Evolutionary conservation across 2,113 vertebrate species (phyloP).

Genomic region (Motacilla tschutschensis): DNA sequence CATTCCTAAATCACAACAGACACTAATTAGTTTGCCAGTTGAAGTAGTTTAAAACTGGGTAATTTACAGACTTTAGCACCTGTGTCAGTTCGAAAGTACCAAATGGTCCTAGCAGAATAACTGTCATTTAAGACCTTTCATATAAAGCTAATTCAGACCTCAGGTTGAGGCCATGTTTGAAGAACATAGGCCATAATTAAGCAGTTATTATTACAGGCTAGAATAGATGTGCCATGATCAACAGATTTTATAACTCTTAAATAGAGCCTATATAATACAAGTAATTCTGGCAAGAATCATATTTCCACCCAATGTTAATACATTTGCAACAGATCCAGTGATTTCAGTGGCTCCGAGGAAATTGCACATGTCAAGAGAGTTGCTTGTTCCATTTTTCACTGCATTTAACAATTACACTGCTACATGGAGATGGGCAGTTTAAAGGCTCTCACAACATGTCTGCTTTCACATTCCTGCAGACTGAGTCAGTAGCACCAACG

Average conservation of each 20-base stretch:
- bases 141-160: neutral
- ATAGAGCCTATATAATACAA: neutral
- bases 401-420: neutral
- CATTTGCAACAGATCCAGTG: neutral
- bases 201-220: neutral
- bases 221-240: neutral
- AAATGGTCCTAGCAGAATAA: neutral
- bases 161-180: neutral
- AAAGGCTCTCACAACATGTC: neutral
- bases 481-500: neutral
- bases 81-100: neutral
- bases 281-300: neutral
- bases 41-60: neutral
- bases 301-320: neutral
- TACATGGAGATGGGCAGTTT: neutral
- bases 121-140: neutral
- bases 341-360: neutral
- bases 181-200: neutral
- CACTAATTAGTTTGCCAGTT: neutral
- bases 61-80: neutral
- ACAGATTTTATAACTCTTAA: neutral
- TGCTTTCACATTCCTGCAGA: neutral
- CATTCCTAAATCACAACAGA: neutral
- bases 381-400: neutral
- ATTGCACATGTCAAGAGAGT: rapidly evolving